Evolutionary conservation across 1,140 invertebrate genomes (phyloP), one percentile per base, ranked within the genome.

Genomic region (Branchinecta lindahli): DNA sequence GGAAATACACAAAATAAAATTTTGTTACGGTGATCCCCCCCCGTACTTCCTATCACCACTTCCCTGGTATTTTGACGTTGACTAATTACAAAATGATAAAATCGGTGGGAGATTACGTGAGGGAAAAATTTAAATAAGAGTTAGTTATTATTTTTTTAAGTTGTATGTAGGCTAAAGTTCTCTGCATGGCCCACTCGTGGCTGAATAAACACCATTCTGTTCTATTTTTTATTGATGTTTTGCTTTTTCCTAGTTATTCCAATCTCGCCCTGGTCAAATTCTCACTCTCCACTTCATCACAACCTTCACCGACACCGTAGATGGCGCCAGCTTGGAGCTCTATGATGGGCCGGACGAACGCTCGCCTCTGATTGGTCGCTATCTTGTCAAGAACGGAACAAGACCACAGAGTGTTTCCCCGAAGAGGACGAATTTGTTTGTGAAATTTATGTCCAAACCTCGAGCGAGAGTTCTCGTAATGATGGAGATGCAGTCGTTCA

Each of bases 371-470:
- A 75, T 93, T 8, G 84, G 86, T 6, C 79, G 79, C 3, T 85
- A 91, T 75, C 79, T 77, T 70, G 83, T 91, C 18, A 82, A 84
- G 72, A 95, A 95, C 78, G 84, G 83, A 66, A 92, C 91, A 0
- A 81, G 89, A 72, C 89, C 90, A 0, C 90, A 94, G 77, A 92
- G 90, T 76, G 82, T 94, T 2, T 89, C 88, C 0, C 88, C 87
- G 0, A 88, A 86, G 0, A 80, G 84, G 69, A 87, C 89, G 71
- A 85, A 87, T 78, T 84, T 94, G 74, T 89, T 85, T 74, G 82
- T 94, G 0, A 84, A 85, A 74, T 92, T 90, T 75, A 81, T 77
- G 15, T 88, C 89, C 0, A 81, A 89, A 73, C 80, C 86, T 0
- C 80, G 84, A 68, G 85, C 85, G 9, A 84, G 88, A 73, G 83